Conservation (phyloP, 1,140 invertebrate genomes). For the Zaprionus taronus region DNA sequence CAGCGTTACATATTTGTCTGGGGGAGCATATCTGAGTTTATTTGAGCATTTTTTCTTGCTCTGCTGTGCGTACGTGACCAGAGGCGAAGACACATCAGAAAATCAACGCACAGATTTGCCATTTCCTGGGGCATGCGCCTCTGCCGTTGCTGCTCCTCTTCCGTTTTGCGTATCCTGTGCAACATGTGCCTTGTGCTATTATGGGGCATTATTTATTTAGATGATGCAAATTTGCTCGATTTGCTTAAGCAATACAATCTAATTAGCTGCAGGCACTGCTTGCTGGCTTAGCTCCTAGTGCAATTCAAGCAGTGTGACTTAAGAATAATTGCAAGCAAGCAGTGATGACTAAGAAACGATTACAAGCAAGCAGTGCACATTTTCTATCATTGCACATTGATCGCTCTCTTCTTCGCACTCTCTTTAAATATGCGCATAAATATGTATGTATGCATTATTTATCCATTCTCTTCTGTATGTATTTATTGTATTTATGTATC, state of each 20-base stretch:
- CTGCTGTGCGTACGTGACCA: conserved; percentile 39
- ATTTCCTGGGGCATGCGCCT: conserved; percentile 15
- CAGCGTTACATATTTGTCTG: background rate
- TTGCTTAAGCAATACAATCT: conserved; percentile 15
- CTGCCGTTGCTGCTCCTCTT: background rate
- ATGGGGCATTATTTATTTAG: conserved; percentile 27
- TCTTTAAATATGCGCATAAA: conserved; percentile 42
- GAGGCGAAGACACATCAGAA: conserved; percentile 19
- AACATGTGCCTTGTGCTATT: conserved; percentile 9
- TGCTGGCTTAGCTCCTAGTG: background rate
- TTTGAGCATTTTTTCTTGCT: background rate
- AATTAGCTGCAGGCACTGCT: background rate
- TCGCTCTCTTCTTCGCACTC: background rate
- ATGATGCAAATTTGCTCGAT: conserved; percentile 27
- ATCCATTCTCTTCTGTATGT: conserved; percentile 14
- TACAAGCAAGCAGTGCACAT: background rate
- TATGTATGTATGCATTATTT: background rate
- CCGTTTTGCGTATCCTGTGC: background rate
- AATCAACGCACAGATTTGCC: conserved; percentile 47
- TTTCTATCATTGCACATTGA: background rate
- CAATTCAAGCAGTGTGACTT: background rate
- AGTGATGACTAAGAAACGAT: background rate
- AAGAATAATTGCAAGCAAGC: background rate
- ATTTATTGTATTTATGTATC: conserved; percentile 21
- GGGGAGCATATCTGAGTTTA: conserved; percentile 9